A percentile compares a stretch with the other conserved stretches of the same genome.
phyloP scores from a whole-genome alignment of 2,113 vertebrate genomes.

The Equus quagga region DNA sequence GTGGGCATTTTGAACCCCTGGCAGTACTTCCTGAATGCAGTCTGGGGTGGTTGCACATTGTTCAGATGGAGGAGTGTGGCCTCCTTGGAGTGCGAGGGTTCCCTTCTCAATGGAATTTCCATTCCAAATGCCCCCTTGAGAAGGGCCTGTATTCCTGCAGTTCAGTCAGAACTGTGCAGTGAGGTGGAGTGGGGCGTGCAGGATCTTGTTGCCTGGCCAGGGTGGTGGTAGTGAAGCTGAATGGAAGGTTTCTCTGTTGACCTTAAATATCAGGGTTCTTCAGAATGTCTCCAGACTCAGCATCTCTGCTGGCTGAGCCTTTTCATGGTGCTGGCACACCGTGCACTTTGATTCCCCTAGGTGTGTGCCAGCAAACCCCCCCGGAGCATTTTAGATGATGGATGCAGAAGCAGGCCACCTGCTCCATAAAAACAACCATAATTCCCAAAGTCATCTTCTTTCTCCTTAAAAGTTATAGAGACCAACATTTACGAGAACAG shows the following conservation, averaged over 20 bases:
- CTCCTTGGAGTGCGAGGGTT: neutral
- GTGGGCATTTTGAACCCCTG: neutral
- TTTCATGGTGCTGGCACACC: neutral
- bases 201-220: neutral
- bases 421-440: conserved; percentile 18
- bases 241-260: conserved; percentile 41
- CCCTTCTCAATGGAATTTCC: neutral
- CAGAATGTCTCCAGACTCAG: conserved; percentile 37
- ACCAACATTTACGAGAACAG: neutral
- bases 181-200: neutral
- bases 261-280: conserved; percentile 13
- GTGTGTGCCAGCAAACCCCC: neutral
- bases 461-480: neutral
- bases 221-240: neutral
- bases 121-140: neutral
- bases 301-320: neutral
- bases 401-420: neutral
- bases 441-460: neutral
- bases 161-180: conserved; percentile 47
- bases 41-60: neutral
- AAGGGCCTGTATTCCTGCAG: conserved; percentile 7
- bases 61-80: neutral
- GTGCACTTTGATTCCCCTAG: neutral
- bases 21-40: neutral
- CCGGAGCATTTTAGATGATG: neutral